Evolutionary conservation across 2,113 vertebrate species (phyloP).

Genomic region (Fregata magnificens): DNA sequence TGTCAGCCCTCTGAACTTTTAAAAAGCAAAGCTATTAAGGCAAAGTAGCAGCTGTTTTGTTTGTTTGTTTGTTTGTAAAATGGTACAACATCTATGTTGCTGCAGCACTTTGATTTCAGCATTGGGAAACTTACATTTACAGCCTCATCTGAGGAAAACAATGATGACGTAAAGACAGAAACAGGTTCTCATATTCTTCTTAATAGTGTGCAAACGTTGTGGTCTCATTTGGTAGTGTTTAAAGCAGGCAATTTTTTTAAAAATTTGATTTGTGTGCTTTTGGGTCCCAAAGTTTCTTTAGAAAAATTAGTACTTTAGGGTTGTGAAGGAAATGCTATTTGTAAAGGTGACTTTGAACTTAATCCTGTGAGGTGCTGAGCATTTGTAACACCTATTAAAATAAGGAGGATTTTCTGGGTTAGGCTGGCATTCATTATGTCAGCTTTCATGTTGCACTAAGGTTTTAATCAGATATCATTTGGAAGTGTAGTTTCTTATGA

Average conservation of each 20-base stretch:
- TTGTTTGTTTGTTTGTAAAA: not conserved
- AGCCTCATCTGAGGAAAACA: not conserved
- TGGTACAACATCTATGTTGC: not conserved
- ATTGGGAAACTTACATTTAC: not conserved
- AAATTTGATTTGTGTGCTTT: not conserved
- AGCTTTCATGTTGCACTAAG: not conserved
- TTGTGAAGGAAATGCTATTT: not conserved
- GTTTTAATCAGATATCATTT: constrained; percentile 8
- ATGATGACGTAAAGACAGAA: not conserved
- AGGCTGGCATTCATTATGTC: not conserved
- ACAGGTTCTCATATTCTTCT: not conserved
- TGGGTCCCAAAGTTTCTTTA: not conserved
- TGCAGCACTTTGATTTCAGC: not conserved
- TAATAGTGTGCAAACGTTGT: not conserved
- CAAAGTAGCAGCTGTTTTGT: not conserved
- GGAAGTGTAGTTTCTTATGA: not conserved
- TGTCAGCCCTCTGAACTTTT: not conserved
- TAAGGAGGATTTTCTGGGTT: not conserved
- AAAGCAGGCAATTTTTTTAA: not conserved
- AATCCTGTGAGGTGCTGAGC: not conserved
- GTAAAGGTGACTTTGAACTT: not conserved
- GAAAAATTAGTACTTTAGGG: not conserved
- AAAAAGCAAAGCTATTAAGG: not conserved
- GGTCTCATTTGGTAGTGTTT: not conserved
- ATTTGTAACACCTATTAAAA: not conserved